phyloP scores from a whole-genome alignment of 2,113 vertebrate genomes.

The Aythya baeri region DNA sequence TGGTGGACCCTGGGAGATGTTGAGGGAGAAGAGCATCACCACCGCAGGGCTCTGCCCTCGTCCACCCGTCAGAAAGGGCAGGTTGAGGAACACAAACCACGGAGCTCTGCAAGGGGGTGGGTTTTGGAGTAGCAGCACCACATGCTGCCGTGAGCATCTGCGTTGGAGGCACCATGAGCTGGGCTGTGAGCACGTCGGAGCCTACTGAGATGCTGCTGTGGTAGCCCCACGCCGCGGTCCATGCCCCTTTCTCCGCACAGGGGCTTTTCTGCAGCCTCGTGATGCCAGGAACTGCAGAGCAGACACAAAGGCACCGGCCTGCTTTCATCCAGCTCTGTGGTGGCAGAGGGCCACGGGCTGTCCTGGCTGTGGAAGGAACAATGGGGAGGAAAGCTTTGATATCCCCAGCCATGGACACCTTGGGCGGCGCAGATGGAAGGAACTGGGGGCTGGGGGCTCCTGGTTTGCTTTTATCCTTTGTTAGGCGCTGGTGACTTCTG shows the following conservation, averaged over 20 bases:
- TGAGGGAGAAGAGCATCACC: neutral
- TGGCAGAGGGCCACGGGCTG: neutral
- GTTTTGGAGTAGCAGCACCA: neutral
- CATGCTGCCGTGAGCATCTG: accelerated
- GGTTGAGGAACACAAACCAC: neutral
- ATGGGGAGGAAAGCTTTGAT: conserved; percentile 62
- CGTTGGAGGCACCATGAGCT: accelerated
- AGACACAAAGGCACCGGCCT: accelerated
- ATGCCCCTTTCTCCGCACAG: neutral
- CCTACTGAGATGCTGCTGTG: accelerated
- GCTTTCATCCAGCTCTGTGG: neutral
- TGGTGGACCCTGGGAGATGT: neutral
- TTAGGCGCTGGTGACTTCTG: neutral
- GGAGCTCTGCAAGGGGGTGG: accelerated
- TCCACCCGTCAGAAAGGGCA: accelerated
- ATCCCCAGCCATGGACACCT: neutral
- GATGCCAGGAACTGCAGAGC: neutral
- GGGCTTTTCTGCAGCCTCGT: neutral
- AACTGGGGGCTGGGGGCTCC: neutral
- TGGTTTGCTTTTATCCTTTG: conserved; percentile 57
- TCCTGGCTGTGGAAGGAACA: neutral
- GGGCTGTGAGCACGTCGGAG: accelerated
- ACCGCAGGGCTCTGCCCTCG: neutral
- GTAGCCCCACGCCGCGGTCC: accelerated
- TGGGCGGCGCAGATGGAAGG: conserved; percentile 50